Conservation (phyloP, 2,797 vertebrate genomes). For the Amniataba percoides region DNA sequence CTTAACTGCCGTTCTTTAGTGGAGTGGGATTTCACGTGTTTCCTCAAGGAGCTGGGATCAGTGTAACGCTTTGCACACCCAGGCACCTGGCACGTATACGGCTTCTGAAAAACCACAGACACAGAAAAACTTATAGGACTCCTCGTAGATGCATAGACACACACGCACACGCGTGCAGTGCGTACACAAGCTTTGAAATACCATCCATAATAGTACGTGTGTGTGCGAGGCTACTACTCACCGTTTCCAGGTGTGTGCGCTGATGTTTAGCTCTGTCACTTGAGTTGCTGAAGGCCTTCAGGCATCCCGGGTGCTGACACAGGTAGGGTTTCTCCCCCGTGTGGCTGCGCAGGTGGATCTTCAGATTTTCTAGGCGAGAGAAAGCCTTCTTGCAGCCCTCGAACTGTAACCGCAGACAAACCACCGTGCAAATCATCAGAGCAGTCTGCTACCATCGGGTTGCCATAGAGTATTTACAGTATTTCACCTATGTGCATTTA, state of each 20-base stretch:
- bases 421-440: not conserved
- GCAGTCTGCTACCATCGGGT: not conserved
- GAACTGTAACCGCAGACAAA: constrained; percentile 84
- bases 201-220: not conserved
- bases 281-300: constrained; percentile 99
- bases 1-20: constrained; percentile 92
- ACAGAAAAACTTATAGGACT: constrained; percentile 15
- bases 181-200: constrained; percentile 5
- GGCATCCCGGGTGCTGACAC: constrained; percentile 94
- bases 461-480: not conserved
- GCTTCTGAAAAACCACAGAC: constrained; percentile 88
- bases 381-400: constrained; percentile 98
- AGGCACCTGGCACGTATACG: constrained; percentile 96
- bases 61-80: constrained; percentile 97
- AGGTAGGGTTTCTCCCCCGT: constrained; percentile 96
- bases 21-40: constrained; percentile 97
- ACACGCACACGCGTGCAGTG: not conserved
- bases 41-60: constrained; percentile 97
- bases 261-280: constrained; percentile 98
- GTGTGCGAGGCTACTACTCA: constrained; percentile 80
- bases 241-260: constrained; percentile 96
- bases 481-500: too few relatives aligned
- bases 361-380: constrained; percentile 97
- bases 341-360: constrained; percentile 97
- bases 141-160: constrained; percentile 3